A percentile compares a stretch with the other conserved stretches of the same genome.
phyloP scores from a whole-genome alignment of 2,113 vertebrate species.

The Misgurnus anguillicaudatus region DNA sequence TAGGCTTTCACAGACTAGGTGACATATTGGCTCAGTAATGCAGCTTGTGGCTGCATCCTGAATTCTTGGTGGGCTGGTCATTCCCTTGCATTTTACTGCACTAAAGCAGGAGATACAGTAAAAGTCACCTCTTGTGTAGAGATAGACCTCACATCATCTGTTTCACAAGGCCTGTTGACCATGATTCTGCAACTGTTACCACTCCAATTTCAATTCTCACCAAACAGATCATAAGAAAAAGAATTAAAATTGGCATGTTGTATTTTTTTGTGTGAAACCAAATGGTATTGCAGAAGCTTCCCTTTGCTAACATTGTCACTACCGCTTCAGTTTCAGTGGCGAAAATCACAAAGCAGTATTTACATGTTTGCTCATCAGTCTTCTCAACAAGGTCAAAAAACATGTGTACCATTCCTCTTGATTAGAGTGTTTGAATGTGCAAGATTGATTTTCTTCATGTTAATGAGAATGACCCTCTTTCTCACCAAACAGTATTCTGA shows the following conservation, averaged over 20 bases:
- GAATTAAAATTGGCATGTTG: constrained; percentile 62
- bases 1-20: background rate
- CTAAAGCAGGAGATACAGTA: constrained; percentile 57
- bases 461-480: constrained; percentile 63
- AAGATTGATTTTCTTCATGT: constrained; percentile 31
- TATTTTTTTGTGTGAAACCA: constrained; percentile 59
- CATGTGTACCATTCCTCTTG: constrained; percentile 82
- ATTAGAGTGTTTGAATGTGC: constrained; percentile 70
- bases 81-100: constrained; percentile 69
- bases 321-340: constrained; percentile 8
- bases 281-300: background rate
- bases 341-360: constrained; percentile 14
- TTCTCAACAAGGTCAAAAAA: constrained; percentile 41
- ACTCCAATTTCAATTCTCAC: constrained; percentile 56
- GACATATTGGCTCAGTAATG: constrained; percentile 6
- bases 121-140: constrained; percentile 50
- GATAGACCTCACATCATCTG: constrained; percentile 61
- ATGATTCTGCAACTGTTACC: constrained; percentile 59
- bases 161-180: constrained; percentile 57
- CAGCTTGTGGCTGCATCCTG: constrained; percentile 23
- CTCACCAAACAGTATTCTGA: constrained; percentile 91
- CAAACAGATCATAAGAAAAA: constrained; percentile 55
- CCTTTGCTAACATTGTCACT: background rate
- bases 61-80: constrained; percentile 63
- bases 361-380: constrained; percentile 41